phyloP scores from a whole-genome alignment of 2,888 invertebrate genomes.

The Tetragonula carbonaria region DNA sequence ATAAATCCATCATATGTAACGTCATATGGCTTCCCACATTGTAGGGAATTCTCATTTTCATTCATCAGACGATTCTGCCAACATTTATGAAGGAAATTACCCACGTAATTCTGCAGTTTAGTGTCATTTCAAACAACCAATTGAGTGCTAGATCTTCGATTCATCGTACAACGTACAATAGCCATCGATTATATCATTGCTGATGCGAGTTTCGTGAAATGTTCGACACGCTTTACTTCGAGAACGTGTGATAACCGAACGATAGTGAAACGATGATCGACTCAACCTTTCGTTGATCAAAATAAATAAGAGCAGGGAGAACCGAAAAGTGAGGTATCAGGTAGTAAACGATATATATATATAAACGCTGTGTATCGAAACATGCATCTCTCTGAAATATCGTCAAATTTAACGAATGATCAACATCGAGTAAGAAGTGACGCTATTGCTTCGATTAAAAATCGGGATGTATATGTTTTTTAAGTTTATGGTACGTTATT shows the following conservation, averaged over 20 bases:
- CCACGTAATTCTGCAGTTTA: not conserved
- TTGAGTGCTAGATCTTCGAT: not conserved
- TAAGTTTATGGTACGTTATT: slow-evolving; percentile 9
- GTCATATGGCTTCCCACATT: no score
- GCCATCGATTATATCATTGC: not conserved
- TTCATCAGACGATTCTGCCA: slow-evolving; percentile 2
- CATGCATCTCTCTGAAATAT: not conserved
- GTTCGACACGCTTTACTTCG: no score
- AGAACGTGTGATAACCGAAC: not conserved
- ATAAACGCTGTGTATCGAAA: not conserved
- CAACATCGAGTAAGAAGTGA: not conserved
- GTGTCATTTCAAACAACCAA: not conserved
- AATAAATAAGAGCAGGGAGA: not conserved
- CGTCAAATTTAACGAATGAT: not conserved
- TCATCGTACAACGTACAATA: not conserved
- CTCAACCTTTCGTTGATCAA: no score
- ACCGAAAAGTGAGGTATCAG: not conserved
- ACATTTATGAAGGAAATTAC: slow-evolving; percentile 27
- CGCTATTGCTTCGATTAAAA: not conserved
- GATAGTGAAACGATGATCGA: not conserved
- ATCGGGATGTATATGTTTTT: slow-evolving; percentile 39
- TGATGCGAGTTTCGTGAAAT: not conserved
- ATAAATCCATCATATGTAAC: no score
- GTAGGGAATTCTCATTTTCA: no score
- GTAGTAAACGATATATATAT: not conserved